These are phyloP conservation scores for Siniperca chuatsi DNA, from an alignment of 2,113 vertebrate genomes.

Conservation along the genomic window DNA sequence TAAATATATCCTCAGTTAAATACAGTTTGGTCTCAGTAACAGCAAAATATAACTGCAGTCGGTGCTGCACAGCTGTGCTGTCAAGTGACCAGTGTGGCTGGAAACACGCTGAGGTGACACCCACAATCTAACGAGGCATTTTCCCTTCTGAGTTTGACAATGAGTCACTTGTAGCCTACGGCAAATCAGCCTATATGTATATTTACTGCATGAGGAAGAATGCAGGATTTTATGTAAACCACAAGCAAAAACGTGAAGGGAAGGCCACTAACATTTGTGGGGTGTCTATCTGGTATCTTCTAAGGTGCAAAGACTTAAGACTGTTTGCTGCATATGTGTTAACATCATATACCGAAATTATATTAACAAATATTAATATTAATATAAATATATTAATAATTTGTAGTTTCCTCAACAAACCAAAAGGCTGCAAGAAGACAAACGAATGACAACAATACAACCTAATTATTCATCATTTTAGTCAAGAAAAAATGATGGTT, in stretches of 20 bases:
- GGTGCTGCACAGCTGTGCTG: slow-evolving; percentile 70
- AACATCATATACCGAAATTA: background rate
- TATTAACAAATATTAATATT: background rate
- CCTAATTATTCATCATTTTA: background rate
- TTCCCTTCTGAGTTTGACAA: slow-evolving; percentile 35
- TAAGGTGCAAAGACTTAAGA: background rate
- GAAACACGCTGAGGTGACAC: slow-evolving; percentile 69
- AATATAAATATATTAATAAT: background rate
- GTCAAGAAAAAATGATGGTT: background rate
- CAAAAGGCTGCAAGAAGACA: background rate
- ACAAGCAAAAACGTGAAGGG: background rate
- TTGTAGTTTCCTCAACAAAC: background rate
- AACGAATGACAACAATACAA: background rate
- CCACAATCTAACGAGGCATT: slow-evolving; percentile 57
- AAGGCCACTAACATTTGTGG: background rate
- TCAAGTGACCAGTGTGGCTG: slow-evolving; percentile 65
- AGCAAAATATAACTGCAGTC: slow-evolving; percentile 25
- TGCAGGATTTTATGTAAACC: slow-evolving; percentile 35
- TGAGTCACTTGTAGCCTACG: background rate
- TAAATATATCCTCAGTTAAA: background rate
- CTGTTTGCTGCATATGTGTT: background rate
- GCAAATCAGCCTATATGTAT: slow-evolving; percentile 21
- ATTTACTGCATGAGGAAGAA: slow-evolving; percentile 27
- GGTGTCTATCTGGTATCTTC: background rate
- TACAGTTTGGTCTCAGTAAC: background rate